Percentiles rank a stretch among this genome's conserved stretches.
Conservation (phyloP, 92 coral and sea anemone species). For the Phenganax stokvisi region DNA sequence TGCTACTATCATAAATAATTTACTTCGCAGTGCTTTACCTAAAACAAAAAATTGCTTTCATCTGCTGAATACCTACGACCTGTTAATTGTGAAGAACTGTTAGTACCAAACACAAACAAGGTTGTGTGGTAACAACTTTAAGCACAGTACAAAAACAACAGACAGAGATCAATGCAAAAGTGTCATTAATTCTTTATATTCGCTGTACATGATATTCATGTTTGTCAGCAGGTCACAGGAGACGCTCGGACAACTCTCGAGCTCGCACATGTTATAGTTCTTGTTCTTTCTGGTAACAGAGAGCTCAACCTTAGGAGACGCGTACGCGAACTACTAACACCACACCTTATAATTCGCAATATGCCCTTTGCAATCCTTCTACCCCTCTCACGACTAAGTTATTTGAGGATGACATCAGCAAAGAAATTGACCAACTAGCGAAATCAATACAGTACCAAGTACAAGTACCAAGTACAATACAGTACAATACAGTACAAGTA, state of each 20-base stretch:
- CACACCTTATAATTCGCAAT: constrained; percentile 43
- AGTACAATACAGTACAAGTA: not conserved
- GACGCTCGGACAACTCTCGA: constrained; percentile 28
- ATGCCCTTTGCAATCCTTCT: constrained; percentile 39
- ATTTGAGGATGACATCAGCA: constrained; percentile 47
- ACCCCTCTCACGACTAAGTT: constrained; percentile 46
- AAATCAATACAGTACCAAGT: not conserved
- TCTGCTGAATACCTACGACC: constrained; percentile 42
- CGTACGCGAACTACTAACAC: constrained; percentile 22
- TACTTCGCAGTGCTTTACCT: constrained; percentile 38
- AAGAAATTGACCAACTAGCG: not conserved
- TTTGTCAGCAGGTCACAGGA: constrained; percentile 33
- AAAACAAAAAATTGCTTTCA: constrained; percentile 44
- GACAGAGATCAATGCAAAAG: constrained; percentile 32
- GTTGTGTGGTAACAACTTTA: constrained; percentile 52
- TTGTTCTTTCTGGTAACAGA: constrained; percentile 45
- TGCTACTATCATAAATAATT: constrained; percentile 20
- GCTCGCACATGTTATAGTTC: constrained; percentile 36
- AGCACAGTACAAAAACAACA: constrained; percentile 27
- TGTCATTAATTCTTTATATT: constrained; percentile 20
- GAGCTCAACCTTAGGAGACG: constrained; percentile 39
- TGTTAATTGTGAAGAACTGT: constrained; percentile 41
- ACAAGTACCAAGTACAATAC: too few species aligned
- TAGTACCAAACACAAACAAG: constrained; percentile 42
- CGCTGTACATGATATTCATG: constrained; percentile 27